A percentile compares a stretch with the other conserved stretches of the same genome.
These are phyloP conservation scores for Fukomys damarensis DNA, from an alignment of 2,113 vertebrate genomes.

Conservation along the genomic window DNA sequence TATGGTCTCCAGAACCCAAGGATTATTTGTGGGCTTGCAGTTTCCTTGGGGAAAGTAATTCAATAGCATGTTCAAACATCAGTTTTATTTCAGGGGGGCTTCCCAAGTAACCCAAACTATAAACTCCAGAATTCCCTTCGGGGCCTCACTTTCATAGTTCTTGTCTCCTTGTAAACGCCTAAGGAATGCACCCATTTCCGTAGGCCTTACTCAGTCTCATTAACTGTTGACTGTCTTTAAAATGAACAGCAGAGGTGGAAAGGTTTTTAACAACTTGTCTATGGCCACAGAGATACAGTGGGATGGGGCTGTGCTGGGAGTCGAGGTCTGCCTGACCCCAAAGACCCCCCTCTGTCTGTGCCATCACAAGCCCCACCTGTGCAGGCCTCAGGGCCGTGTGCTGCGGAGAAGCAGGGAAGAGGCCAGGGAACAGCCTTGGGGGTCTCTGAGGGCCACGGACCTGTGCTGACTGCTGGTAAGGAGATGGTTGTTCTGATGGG, in stretches of 20 bases:
- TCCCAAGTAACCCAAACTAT: neutral
- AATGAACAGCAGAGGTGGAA: neutral
- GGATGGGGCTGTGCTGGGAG: neutral
- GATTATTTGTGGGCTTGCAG: too few relatives aligned
- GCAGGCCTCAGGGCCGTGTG: neutral
- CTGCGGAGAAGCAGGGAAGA: neutral
- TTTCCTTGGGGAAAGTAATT: neutral
- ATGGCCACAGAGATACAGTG: neutral
- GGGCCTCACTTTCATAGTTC: neutral
- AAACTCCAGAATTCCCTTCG: neutral
- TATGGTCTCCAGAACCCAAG: neutral
- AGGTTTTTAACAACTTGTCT: neutral
- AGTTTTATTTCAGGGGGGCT: neutral
- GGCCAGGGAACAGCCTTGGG: neutral
- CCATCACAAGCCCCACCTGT: neutral
- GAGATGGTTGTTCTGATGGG: neutral
- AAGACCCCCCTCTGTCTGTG: neutral
- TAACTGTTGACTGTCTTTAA: neutral
- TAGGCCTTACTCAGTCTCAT: neutral
- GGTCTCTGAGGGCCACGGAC: too few relatives aligned
- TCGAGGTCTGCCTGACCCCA: neutral
- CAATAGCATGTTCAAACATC: neutral
- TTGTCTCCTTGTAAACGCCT: neutral
- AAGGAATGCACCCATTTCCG: neutral
- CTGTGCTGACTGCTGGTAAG: neutral